These are phyloP conservation scores for Didymodactylos carnosus DNA, from an alignment of 2,888 invertebrate species.

Conservation along the genomic window DNA sequence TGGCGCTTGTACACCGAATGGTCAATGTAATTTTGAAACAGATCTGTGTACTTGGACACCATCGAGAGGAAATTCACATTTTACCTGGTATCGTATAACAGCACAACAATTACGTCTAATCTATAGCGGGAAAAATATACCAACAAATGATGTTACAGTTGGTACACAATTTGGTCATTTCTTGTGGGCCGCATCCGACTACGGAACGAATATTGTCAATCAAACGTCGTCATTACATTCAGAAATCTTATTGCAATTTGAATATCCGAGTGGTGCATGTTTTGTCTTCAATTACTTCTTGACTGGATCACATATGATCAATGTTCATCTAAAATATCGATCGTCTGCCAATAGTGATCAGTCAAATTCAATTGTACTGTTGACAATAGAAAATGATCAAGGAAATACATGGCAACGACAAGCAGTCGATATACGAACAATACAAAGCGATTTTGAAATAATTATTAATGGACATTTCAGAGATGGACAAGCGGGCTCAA, in stretches of 20 bases:
- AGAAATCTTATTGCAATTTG: neutral
- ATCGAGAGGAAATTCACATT: neutral
- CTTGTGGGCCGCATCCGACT: conserved; percentile 7
- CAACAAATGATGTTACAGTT: neutral
- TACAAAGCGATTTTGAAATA: conserved; percentile 3
- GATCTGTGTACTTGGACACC: conserved; percentile 8
- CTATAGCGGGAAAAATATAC: neutral
- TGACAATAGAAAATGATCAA: neutral
- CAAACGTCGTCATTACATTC: neutral
- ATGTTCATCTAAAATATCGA: neutral
- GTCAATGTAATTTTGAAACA: conserved; percentile 8
- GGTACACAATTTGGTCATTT: conserved; percentile 9
- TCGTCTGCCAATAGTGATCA: neutral
- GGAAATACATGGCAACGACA: neutral
- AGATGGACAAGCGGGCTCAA: conserved; percentile 4
- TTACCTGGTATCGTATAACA: conserved; percentile 4
- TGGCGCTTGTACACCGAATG: neutral
- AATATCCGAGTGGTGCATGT: conserved; percentile 2
- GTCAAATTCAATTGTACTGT: neutral
- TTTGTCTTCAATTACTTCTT: neutral
- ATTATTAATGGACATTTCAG: neutral
- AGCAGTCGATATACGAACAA: neutral
- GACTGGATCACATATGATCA: neutral
- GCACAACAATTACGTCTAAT: neutral
- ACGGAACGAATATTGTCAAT: neutral